A percentile compares a stretch with the other conserved stretches of the same genome.
phyloP scores from a whole-genome alignment of 2,888 invertebrate genomes.

The Athalia rosae region DNA sequence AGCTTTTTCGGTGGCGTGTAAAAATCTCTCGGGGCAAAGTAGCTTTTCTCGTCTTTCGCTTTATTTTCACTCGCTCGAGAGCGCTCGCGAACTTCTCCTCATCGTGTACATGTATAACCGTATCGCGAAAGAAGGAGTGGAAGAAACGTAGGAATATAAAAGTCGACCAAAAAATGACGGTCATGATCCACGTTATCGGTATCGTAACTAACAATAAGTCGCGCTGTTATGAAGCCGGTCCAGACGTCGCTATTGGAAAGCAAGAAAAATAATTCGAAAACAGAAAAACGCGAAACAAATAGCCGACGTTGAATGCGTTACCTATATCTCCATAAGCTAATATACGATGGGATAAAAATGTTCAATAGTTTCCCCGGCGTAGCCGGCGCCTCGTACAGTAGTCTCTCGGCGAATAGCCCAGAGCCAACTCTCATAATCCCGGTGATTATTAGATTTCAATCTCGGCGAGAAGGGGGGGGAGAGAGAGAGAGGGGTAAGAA shows the following conservation, averaged over 20 bases:
- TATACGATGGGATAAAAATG: neutral
- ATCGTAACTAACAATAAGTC: too few species aligned
- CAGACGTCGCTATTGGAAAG: too few species aligned
- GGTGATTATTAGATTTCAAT: constrained; percentile 45
- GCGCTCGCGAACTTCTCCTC: neutral
- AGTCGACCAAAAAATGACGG: neutral
- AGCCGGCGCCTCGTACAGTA: constrained; percentile 10
- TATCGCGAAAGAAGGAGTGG: neutral
- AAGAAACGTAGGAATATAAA: constrained; percentile 2
- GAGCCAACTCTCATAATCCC: constrained; percentile 31
- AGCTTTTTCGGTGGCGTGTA: neutral
- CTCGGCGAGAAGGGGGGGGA: neutral
- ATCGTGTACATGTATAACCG: too few species aligned
- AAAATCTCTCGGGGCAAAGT: constrained; percentile 22
- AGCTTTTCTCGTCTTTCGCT: constrained; percentile 21
- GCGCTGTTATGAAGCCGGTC: too few species aligned
- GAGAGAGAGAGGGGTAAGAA: neutral
- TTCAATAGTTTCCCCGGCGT: constrained; percentile 19
- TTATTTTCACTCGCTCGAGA: neutral
- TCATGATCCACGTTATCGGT: too few species aligned
- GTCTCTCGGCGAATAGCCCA: constrained; percentile 38
- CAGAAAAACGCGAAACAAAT: too few species aligned
- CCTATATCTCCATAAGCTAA: too few species aligned
- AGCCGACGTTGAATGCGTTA: too few species aligned
- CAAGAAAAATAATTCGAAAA: too few species aligned